Conservation (phyloP, 35 echinoderm and acorn worm genomes). For the Hemicentrotus pulcherrimus region DNA sequence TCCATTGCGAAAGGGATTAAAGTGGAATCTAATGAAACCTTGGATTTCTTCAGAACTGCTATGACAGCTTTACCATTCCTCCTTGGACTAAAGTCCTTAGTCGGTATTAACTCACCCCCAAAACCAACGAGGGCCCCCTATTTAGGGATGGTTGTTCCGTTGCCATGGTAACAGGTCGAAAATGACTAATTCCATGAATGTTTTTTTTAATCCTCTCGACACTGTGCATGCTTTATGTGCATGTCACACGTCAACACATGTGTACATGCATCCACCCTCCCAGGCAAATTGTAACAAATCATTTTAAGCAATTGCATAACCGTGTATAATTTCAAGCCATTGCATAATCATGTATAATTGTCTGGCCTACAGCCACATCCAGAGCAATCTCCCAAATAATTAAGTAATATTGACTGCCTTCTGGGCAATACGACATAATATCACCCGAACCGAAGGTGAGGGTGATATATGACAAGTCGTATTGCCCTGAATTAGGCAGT, state of each 20-base stretch:
- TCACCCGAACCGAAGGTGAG: too few species aligned
- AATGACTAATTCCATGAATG: neutral
- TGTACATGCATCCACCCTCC: neutral
- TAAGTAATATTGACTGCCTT: too few species aligned
- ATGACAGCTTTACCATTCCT: neutral
- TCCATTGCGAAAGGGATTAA: neutral
- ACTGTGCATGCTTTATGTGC: neutral
- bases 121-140: neutral
- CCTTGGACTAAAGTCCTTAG: neutral
- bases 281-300: neutral
- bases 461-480: too few species aligned
- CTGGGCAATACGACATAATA: too few species aligned
- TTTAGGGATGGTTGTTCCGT: neutral
- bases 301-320: neutral
- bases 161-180: neutral
- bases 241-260: neutral
- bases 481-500: too few species aligned
- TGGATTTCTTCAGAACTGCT: neutral
- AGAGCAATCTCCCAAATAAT: too few species aligned
- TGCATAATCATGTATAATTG: too few species aligned
- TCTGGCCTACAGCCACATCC: too few species aligned
- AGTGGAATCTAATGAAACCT: neutral
- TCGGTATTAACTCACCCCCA: neutral
- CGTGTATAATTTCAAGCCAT: too few species aligned
- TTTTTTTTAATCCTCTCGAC: neutral